These are phyloP conservation scores for Hylyphantes graminicola DNA, from an alignment of 1,140 invertebrate species.

Conservation along the genomic window DNA sequence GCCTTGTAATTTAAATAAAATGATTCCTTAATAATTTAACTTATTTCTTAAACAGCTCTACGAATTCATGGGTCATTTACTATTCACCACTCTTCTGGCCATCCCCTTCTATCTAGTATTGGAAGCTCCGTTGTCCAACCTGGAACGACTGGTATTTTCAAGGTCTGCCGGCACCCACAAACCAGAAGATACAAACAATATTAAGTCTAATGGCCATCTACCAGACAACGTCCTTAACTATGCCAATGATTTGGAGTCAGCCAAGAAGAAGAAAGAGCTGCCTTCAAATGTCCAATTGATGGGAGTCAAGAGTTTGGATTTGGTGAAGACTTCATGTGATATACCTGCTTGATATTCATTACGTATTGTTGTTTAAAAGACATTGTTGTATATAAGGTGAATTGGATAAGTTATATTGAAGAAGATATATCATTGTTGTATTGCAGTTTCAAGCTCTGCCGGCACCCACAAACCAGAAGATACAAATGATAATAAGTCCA, in stretches of 20 bases:
- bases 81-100: slow-evolving; percentile 5
- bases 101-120: slow-evolving; percentile 21
- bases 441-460: too few species aligned
- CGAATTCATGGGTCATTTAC: slow-evolving; percentile 36
- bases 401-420: too few species aligned
- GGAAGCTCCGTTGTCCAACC: slow-evolving; percentile 36
- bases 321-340: background rate
- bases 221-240: background rate
- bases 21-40: too few species aligned
- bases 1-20: too few species aligned
- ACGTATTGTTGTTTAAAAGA: too few species aligned
- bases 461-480: too few species aligned
- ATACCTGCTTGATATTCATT: too few species aligned
- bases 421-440: too few species aligned
- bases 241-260: background rate
- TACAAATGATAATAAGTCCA: too few species aligned
- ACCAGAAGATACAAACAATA: too few species aligned
- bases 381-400: too few species aligned
- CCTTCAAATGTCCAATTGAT: background rate
- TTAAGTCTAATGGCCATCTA: slow-evolving; percentile 10
- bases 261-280: background rate
- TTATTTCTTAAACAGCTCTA: slow-evolving; percentile 20
- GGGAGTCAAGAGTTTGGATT: slow-evolving; percentile 13
- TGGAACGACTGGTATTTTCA: slow-evolving; percentile 35
- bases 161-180: background rate